Evolutionary conservation across 2,888 invertebrate species (phyloP).

Genomic region (Oscheius sp.): DNA sequence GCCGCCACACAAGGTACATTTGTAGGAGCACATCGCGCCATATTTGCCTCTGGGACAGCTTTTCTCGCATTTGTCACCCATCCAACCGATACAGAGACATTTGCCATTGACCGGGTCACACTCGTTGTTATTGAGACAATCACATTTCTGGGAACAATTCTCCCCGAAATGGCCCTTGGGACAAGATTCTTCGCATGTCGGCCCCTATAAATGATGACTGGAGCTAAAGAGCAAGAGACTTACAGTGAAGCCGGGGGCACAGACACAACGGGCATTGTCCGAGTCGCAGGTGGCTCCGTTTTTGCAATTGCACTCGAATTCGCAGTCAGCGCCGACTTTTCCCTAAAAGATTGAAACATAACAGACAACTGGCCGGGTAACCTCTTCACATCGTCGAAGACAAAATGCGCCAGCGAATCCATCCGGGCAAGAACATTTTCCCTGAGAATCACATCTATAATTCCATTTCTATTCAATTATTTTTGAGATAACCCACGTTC

Average conservation of each 20-base stretch:
- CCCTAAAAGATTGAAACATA: slow-evolving; percentile 23
- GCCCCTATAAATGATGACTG: slow-evolving; percentile 47
- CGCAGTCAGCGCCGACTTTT: slow-evolving; percentile 61
- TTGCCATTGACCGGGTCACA: slow-evolving; percentile 62
- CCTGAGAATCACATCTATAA: slow-evolving; percentile 55
- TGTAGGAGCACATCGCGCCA: slow-evolving; percentile 59
- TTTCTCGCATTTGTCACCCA: slow-evolving; percentile 68
- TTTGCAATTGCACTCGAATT: slow-evolving; percentile 67
- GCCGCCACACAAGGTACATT: slow-evolving; percentile 71
- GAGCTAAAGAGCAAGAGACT: slow-evolving; percentile 10
- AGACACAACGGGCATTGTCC: slow-evolving; percentile 75
- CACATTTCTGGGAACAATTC: slow-evolving; percentile 65
- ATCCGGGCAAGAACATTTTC: slow-evolving; percentile 61
- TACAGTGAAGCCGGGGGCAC: slow-evolving; percentile 74
- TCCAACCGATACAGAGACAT: slow-evolving; percentile 69
- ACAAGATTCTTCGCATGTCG: slow-evolving; percentile 63
- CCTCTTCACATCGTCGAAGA: slow-evolving; percentile 61
- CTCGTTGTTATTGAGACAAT: slow-evolving; percentile 69
- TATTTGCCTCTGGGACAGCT: slow-evolving; percentile 64
- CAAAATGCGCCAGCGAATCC: slow-evolving; percentile 66
- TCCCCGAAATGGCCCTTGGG: slow-evolving; percentile 55
- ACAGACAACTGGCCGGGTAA: too few relatives aligned
- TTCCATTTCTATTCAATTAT: background rate
- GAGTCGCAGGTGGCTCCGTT: slow-evolving; percentile 76
- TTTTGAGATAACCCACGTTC: slow-evolving; percentile 41